phyloP scores from a whole-genome alignment of 1,140 invertebrate genomes.

The Ditylenchus dipsaci region DNA sequence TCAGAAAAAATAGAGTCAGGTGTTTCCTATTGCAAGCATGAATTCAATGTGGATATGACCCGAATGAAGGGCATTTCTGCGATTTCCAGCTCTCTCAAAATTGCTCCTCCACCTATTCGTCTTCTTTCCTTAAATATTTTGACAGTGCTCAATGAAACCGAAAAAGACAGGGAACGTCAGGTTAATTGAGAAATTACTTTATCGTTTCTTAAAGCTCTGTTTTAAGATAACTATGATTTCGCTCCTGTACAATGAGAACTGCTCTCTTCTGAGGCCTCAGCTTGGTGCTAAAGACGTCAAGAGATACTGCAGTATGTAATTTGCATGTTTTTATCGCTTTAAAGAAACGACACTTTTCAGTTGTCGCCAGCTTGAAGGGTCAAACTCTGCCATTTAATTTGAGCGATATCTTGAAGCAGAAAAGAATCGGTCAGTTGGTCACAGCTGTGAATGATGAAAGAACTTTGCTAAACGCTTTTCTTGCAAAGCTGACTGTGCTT shows the following conservation, averaged over 20 bases:
- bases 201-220: background rate
- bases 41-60: conserved; percentile 35
- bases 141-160: conserved; percentile 9
- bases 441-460: conserved; percentile 67
- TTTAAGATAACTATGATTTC: conserved; percentile 45
- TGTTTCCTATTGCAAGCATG: conserved; percentile 37
- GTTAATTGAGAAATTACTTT: background rate
- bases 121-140: conserved; percentile 33
- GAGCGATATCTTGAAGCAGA: conserved; percentile 20
- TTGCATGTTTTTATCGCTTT: background rate
- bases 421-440: conserved; percentile 22
- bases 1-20: conserved; percentile 13
- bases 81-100: background rate
- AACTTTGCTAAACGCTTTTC: conserved; percentile 75
- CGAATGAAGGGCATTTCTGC: conserved; percentile 14
- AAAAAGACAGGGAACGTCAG: conserved; percentile 24
- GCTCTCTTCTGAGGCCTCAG: conserved; percentile 2
- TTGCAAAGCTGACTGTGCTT: conserved; percentile 75
- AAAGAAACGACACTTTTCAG: background rate
- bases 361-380: conserved; percentile 31
- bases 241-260: conserved; percentile 20
- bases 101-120: conserved; percentile 10
- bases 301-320: conserved; percentile 1
- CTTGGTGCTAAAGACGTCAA: conserved; percentile 4
- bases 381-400: conserved; percentile 34